Percentiles rank a stretch among this genome's conserved stretches.
phyloP scores from a whole-genome alignment of 2,888 invertebrate species.

The Ormyrus rosae region DNA sequence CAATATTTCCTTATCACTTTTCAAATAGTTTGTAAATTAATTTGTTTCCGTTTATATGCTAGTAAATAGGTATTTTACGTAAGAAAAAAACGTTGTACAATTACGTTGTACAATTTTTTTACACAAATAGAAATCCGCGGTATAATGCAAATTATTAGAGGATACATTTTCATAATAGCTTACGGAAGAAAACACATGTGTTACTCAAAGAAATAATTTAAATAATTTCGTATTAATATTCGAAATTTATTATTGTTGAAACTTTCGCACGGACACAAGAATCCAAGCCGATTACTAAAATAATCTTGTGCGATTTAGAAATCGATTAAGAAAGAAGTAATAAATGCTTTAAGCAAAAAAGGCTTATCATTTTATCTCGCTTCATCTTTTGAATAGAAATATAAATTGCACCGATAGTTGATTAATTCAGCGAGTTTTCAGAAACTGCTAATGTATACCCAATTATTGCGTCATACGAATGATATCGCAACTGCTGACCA shows the following conservation, averaged over 20 bases:
- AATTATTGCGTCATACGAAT: constrained; percentile 50
- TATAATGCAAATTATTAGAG: too few species aligned
- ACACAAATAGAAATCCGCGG: too few species aligned
- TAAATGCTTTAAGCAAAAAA: constrained; percentile 37
- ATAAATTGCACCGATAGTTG: constrained; percentile 46
- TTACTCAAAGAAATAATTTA: not conserved
- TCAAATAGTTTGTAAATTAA: too few species aligned
- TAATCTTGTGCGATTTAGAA: constrained; percentile 1
- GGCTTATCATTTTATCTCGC: constrained; percentile 40
- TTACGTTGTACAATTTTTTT: too few species aligned
- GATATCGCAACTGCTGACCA: constrained; percentile 47
- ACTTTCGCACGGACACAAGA: constrained; percentile 4
- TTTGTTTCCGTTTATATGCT: too few species aligned
- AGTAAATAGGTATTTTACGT: too few species aligned
- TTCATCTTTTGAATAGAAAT: constrained; percentile 40
- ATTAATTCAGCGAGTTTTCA: constrained; percentile 52
- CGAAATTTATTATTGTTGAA: not conserved
- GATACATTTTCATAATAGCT: too few species aligned
- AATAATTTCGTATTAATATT: not conserved
- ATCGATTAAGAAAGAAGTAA: constrained; percentile 4
- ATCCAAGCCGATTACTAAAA: constrained; percentile 1
- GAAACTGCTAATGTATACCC: constrained; percentile 36
- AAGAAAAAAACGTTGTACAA: too few species aligned
- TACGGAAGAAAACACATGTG: too few species aligned
- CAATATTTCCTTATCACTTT: too few species aligned